phyloP scores from a whole-genome alignment of 2,888 invertebrate species.

The Panopea generosa region DNA sequence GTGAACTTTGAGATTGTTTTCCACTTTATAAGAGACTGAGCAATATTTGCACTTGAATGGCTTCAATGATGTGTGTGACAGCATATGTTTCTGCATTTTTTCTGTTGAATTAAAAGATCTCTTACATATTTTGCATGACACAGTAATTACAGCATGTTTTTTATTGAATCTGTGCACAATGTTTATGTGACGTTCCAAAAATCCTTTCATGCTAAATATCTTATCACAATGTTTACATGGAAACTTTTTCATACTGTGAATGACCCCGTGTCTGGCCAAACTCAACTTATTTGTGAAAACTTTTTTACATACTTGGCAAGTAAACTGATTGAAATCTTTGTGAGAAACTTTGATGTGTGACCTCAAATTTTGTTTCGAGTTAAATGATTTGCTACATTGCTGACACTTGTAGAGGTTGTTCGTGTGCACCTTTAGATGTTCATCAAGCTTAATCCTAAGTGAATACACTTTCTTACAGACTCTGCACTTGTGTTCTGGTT shows the following conservation, averaged over 20 bases:
- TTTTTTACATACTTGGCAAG: conserved; percentile 40
- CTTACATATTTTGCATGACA: conserved; percentile 34
- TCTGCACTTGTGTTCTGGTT: not conserved
- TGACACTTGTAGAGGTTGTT: conserved; percentile 15
- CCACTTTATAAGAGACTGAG: conserved; percentile 23
- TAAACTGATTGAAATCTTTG: conserved; percentile 12
- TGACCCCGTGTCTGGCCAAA: conserved; percentile 18
- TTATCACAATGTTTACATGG: conserved; percentile 31
- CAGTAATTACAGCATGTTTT: not conserved
- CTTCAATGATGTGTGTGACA: conserved; percentile 36
- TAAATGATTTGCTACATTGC: conserved; percentile 27
- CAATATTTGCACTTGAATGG: conserved; percentile 17
- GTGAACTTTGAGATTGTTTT: conserved; percentile 3
- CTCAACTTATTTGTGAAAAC: conserved; percentile 28
- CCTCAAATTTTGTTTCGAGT: conserved; percentile 21
- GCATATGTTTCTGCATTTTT: conserved; percentile 37
- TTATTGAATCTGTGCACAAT: not conserved
- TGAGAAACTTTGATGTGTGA: conserved; percentile 26
- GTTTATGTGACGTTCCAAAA: conserved; percentile 11
- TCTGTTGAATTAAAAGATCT: conserved; percentile 17
- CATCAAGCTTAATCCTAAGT: too few species aligned
- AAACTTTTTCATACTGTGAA: not conserved
- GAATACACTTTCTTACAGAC: too few species aligned
- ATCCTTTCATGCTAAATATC: conserved; percentile 11
- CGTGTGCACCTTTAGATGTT: not conserved